Percentiles rank a stretch among this genome's conserved stretches.
phyloP scores from a whole-genome alignment of 1,140 invertebrate genomes.

The Meloidogyne hapla region DNA sequence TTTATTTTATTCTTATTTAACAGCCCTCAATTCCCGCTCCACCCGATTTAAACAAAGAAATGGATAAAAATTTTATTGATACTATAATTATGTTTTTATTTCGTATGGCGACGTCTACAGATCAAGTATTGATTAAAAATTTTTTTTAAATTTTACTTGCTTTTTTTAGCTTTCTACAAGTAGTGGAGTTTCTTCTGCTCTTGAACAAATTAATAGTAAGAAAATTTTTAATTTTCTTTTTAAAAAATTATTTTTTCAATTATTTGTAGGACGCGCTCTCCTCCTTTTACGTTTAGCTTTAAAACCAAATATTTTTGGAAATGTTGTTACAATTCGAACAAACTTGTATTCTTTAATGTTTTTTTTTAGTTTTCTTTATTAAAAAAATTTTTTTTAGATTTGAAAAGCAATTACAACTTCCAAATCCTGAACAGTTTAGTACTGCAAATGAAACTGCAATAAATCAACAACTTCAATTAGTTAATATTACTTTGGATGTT shows the following conservation, averaged over 20 bases:
- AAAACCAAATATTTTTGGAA: constrained; percentile 54
- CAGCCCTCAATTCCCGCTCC: not conserved
- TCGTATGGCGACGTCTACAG: constrained; percentile 28
- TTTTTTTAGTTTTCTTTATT: too few species aligned
- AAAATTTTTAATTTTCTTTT: too few species aligned
- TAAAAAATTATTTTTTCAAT: constrained; percentile 8
- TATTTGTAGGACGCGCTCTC: constrained; percentile 28
- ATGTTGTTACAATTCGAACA: constrained; percentile 39
- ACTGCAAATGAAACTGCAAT: constrained; percentile 4
- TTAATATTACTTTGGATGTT: constrained; percentile 28
- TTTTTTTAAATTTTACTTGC: too few species aligned
- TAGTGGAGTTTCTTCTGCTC: too few species aligned
- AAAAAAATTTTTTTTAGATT: constrained; percentile 38
- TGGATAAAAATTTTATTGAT: constrained; percentile 33
- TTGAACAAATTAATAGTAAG: too few species aligned
- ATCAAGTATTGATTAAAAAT: not conserved
- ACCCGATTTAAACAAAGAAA: constrained; percentile 24
- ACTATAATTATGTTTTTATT: constrained; percentile 30
- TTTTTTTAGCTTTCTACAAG: too few species aligned
- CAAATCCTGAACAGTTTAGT: constrained; percentile 24
- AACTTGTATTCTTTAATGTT: too few species aligned
- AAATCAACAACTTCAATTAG: constrained; percentile 19
- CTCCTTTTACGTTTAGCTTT: constrained; percentile 43
- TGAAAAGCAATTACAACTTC: constrained; percentile 44
- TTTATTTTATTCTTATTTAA: too few species aligned